Conservation (phyloP, 2,888 invertebrate genomes). For the Yponomeuta malinellus region DNA sequence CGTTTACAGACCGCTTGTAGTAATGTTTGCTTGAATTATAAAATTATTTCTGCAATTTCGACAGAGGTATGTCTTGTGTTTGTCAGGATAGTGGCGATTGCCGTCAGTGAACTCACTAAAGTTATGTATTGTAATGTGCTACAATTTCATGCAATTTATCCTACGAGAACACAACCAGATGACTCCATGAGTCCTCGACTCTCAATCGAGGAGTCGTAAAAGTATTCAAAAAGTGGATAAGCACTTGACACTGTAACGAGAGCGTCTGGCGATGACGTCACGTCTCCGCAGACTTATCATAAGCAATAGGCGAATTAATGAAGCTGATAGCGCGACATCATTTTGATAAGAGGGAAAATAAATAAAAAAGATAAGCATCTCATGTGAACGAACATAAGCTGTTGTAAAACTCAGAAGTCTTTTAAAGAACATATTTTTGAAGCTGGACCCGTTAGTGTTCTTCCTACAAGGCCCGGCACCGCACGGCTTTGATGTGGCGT, state of each 20-base stretch:
- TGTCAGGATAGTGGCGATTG: no score
- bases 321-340: not conserved
- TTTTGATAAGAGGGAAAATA: not conserved
- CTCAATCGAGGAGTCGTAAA: not conserved
- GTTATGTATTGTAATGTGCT: no score
- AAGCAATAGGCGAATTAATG: not conserved
- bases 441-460: not conserved
- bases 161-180: not conserved
- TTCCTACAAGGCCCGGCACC: not conserved
- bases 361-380: not conserved
- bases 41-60: no score
- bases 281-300: not conserved
- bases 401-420: not conserved
- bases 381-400: not conserved
- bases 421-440: not conserved
- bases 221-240: not conserved
- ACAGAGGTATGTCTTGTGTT: no score
- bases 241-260: slow-evolving; percentile 1
- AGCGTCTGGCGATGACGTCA: not conserved
- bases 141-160: no score
- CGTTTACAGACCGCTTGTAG: no score
- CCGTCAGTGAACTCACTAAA: no score
- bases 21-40: no score
- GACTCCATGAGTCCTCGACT: not conserved
- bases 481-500: not conserved